Evolutionary conservation across 2,113 vertebrate species (phyloP).

Genomic region (Malurus cyaneus): DNA sequence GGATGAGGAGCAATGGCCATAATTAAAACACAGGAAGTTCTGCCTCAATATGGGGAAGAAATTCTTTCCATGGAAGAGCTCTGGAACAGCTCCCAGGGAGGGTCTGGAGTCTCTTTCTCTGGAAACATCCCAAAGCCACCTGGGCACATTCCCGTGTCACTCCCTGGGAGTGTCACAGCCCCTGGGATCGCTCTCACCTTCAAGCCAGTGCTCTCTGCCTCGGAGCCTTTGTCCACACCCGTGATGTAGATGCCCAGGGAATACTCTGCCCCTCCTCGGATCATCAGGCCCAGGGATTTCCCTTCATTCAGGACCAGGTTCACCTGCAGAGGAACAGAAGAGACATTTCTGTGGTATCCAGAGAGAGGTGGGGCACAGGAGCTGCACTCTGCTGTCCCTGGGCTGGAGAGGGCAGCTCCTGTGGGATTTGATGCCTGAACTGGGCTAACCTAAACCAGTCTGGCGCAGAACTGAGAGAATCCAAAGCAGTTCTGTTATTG

Average conservation of each 20-base stretch:
- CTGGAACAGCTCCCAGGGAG: neutral
- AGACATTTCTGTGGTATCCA: rapidly evolving
- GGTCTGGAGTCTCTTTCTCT: neutral
- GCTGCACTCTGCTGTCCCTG: rapidly evolving
- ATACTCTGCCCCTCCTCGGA: constrained; percentile 93
- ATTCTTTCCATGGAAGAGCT: neutral
- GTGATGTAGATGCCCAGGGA: constrained; percentile 96
- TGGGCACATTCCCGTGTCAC: neutral
- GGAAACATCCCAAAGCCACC: neutral
- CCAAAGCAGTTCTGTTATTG: too few species aligned
- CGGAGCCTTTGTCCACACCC: constrained; percentile 90
- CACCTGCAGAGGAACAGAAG: constrained; percentile 73
- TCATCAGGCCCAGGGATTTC: constrained; percentile 92
- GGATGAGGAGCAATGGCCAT: neutral
- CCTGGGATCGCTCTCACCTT: constrained; percentile 77
- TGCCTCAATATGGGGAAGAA: neutral
- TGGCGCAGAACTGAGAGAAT: too few species aligned
- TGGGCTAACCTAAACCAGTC: too few species aligned
- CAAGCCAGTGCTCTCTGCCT: constrained; percentile 89
- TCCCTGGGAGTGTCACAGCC: neutral
- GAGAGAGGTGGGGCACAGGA: neutral
- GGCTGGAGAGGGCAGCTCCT: neutral
- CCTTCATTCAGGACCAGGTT: constrained; percentile 93
- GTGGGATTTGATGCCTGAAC: neutral
- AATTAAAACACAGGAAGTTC: neutral